Base-by-base conservation (phyloP, 2,888 invertebrate genomes). In the Cephus nigrinus region DNA sequence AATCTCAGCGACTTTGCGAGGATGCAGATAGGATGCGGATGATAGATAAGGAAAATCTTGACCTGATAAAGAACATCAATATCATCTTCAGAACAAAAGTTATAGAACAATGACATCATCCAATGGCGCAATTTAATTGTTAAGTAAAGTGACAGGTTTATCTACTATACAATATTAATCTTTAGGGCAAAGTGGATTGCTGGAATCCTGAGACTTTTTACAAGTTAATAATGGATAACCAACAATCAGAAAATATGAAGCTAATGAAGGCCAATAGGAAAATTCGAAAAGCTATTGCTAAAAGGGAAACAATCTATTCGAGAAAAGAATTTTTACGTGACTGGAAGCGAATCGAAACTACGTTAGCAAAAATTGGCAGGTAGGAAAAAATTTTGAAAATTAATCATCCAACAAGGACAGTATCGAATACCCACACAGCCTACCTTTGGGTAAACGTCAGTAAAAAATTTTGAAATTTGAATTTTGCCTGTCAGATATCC, bases 31-130 rank as follows among this genome's bases (percentile, higher is more conserved):
- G 93, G 73, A 86, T 94, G 32, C 80, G 80, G 75, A 72, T 87
- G 73, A 90, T 93, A 76, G 93, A 94, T 85, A 92, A 88, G 84
- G 92, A 94, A 73, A 95, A 95, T 87, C 93, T 94, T 84, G 92
- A 93, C 23, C 86, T 95, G 12, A 85, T 95, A 12, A 93, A 93
- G 85, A 92, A 91, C 78, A 93, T 95, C 79, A 94, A 94, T 83
- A 82, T 90, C 32, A 94, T 95, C 82, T 32, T 31, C 71, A 40
- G 40, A 40, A 40, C 40, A 40, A 40, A 40, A 0, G 40, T 40
- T 40, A 40, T 4, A 1, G 40, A 40, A 5, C 40, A 40, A 40
- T 40, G 4, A 5, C 1, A 40, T 40, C 36, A 31, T 23, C 11
- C 9, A 69, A 5, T 12, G 69, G 1, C n/a, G 15, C 1, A 32